Evolutionary conservation across 2,113 vertebrate species (phyloP), one percentile per base, ranked within the genome.

Genomic region (Ranitomeya variabilis): DNA sequence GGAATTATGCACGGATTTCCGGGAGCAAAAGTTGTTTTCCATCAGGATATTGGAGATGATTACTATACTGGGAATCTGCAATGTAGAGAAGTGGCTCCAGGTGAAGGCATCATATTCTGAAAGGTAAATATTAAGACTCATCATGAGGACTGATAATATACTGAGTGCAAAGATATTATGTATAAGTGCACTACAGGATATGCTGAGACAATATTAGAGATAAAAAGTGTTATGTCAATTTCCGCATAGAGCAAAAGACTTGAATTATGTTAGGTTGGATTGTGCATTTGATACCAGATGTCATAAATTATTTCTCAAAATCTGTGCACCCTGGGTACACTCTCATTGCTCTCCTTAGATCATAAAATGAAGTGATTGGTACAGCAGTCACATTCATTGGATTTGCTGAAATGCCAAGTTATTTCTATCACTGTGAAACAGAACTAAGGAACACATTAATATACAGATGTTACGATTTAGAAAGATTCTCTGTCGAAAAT

Each of bases 21-120:
- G 18, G n/a, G 16, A 55, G 55, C 51, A 89, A 89, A 88, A 85
- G n/a, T 89, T 89, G 1, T 88, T 62, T 66, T 21, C 73, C 59
- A 83, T 79, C 73, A 89, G 79, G 87, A 21, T 23, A 59, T 26
- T 79, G 87, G 82, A 85, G 51, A 37, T 79, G 13, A 23, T 37
- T 69, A 23, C 21, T 31, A 4, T 26, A 55, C 73, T 77, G 45
- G 82, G 74, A 51, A 13, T 79, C 60, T 77, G 31, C 15, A 11
- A 54, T 79, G 52, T 85, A 23, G n/a, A 11, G 19, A 18, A 52
- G 19, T 9, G 59, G 55, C 71, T 78, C 23, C 57, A 21, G 26
- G 7, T 78, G 45, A 83, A n/a, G 12, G 7, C 37, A 54, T n/a
- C 51, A 12, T n/a, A 54, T 67, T 23, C 59, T 60, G 37, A 69